These are phyloP conservation scores for Idaea biselata DNA, from an alignment of 2,888 invertebrate species.

Conservation along the genomic window DNA sequence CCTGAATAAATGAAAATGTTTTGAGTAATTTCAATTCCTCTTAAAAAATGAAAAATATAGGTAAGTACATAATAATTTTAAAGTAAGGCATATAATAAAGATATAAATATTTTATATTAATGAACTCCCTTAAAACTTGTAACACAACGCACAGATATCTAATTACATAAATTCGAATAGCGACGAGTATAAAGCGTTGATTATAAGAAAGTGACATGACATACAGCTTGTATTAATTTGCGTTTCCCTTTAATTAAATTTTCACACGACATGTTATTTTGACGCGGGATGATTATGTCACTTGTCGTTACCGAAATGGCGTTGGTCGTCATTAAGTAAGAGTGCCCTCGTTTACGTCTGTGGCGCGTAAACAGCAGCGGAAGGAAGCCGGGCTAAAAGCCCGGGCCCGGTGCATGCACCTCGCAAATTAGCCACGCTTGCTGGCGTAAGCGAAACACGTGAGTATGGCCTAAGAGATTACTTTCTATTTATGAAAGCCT, in stretches of 20 bases:
- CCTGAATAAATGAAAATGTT: neutral
- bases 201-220: conserved; percentile 17
- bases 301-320: conserved; percentile 61
- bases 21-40: neutral
- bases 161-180: neutral
- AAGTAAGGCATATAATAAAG: too few relatives aligned
- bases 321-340: conserved; percentile 68
- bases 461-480: conserved; percentile 63
- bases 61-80: too few relatives aligned
- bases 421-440: conserved; percentile 68
- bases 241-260: conserved; percentile 32
- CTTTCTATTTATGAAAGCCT: conserved; percentile 43
- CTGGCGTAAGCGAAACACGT: conserved; percentile 52
- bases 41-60: too few relatives aligned
- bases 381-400: conserved; percentile 72
- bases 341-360: conserved; percentile 71
- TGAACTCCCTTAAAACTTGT: too few relatives aligned
- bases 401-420: conserved; percentile 36
- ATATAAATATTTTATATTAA: too few relatives aligned
- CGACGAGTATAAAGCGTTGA: conserved; percentile 11
- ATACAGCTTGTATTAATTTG: conserved; percentile 25
- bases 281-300: conserved; percentile 42
- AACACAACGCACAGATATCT: neutral
- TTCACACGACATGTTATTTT: conserved; percentile 31
- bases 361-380: conserved; percentile 64